Percentiles rank a stretch among this genome's conserved stretches.
Conservation (phyloP, 2,113 vertebrate genomes). For the Falco punctatus region DNA sequence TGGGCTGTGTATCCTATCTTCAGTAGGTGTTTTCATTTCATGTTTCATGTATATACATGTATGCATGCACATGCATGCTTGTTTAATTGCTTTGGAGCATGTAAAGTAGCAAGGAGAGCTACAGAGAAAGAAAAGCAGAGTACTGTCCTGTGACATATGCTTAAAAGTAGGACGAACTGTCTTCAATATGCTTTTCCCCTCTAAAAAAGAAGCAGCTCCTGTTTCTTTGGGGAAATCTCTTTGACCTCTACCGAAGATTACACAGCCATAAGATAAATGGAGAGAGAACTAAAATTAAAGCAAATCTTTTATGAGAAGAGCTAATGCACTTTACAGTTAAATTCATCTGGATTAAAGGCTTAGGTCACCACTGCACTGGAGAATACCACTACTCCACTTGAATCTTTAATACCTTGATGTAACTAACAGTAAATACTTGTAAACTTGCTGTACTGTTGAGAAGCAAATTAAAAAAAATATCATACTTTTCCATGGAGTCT, state of each 20-base stretch:
- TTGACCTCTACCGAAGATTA: slow-evolving; percentile 76
- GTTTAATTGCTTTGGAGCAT: slow-evolving; percentile 8
- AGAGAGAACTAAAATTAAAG: slow-evolving; percentile 75
- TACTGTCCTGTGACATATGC: background rate
- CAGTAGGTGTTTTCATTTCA: slow-evolving; percentile 19
- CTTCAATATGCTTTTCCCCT: slow-evolving; percentile 5
- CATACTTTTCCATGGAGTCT: background rate
- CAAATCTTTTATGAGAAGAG: slow-evolving; percentile 56
- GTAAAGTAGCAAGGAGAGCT: background rate
- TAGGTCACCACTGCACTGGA: background rate
- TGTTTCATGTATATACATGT: slow-evolving; percentile 4
- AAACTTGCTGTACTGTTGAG: background rate
- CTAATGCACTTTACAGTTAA: slow-evolving; percentile 60
- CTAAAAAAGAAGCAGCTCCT: slow-evolving; percentile 49
- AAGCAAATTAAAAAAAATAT: background rate
- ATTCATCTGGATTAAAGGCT: slow-evolving; percentile 62
- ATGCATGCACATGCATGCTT: background rate
- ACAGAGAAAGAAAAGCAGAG: background rate
- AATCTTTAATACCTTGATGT: slow-evolving; percentile 35
- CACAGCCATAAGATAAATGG: slow-evolving; percentile 69
- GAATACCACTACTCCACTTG: slow-evolving; percentile 32
- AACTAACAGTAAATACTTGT: slow-evolving; percentile 22
- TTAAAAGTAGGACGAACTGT: background rate
- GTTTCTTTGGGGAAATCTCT: slow-evolving; percentile 72
- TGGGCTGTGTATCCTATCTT: background rate